Conservation (phyloP, 1,140 invertebrate species). For the Galleria mellonella region DNA sequence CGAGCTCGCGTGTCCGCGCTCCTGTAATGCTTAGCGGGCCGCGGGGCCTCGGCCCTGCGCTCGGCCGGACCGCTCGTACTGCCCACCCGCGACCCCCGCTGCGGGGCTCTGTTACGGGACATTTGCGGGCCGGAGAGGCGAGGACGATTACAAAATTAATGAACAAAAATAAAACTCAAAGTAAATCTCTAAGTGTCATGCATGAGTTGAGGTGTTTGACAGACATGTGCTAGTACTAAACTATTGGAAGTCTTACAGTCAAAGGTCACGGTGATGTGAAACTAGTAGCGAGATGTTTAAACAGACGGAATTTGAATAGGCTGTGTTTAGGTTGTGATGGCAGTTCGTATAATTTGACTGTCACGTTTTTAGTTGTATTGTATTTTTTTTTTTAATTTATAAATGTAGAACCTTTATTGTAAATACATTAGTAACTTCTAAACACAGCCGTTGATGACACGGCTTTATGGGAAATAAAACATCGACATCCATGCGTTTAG, state of each 20-base stretch:
- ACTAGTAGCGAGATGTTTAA: slow-evolving; percentile 1
- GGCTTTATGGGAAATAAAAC: slow-evolving; percentile 23
- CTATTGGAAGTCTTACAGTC: neutral
- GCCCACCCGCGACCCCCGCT: slow-evolving; percentile 18
- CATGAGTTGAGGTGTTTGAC: slow-evolving; percentile 13
- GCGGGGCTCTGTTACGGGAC: slow-evolving; percentile 20
- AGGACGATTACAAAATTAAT: too few species aligned
- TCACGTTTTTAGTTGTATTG: too few species aligned
- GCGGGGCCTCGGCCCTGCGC: slow-evolving; percentile 8
- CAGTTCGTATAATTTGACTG: too few species aligned
- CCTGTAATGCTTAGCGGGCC: slow-evolving; percentile 43
- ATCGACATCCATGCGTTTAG: slow-evolving; percentile 47
- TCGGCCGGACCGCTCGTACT: slow-evolving; percentile 15
- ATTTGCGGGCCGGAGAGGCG: slow-evolving; percentile 38
- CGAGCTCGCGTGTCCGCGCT: slow-evolving; percentile 57
- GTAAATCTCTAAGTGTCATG: slow-evolving; percentile 37
- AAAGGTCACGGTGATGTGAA: neutral
- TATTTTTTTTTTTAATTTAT: too few species aligned
- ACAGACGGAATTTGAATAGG: neutral
- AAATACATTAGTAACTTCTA: neutral
- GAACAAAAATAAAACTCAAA: slow-evolving; percentile 29
- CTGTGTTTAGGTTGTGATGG: neutral
- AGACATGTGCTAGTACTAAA: neutral
- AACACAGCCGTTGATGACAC: neutral
- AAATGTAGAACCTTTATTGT: too few species aligned